These are phyloP conservation scores for Gymnodraco acuticeps DNA, from an alignment of 2,797 vertebrate species.

Conservation along the genomic window DNA sequence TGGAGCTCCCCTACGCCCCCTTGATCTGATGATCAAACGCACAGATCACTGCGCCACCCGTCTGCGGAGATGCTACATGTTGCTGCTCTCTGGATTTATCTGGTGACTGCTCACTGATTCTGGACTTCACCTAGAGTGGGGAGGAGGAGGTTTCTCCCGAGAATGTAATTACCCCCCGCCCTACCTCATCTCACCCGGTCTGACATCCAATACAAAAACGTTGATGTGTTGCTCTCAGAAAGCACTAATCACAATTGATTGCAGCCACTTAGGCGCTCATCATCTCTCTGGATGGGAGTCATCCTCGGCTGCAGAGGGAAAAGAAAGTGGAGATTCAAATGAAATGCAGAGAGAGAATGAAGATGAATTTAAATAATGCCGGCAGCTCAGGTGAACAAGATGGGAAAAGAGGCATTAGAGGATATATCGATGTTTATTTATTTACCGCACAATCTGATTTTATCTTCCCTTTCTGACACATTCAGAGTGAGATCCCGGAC, in stretches of 20 bases:
- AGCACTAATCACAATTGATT: slow-evolving; percentile 91
- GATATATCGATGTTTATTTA: slow-evolving; percentile 45
- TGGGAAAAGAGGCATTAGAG: slow-evolving; percentile 24
- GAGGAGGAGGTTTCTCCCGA: slow-evolving; percentile 66
- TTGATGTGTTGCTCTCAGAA: slow-evolving; percentile 88
- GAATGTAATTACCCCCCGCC: slow-evolving; percentile 78
- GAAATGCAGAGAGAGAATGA: slow-evolving; percentile 59
- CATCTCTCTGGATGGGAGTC: slow-evolving; percentile 68
- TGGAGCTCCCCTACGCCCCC: no score
- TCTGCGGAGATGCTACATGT: neutral
- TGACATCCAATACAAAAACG: slow-evolving; percentile 89
- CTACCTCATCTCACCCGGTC: slow-evolving; percentile 74
- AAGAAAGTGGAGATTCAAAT: slow-evolving; percentile 50
- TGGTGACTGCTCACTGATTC: slow-evolving; percentile 14
- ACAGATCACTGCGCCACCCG: no score
- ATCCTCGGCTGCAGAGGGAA: slow-evolving; percentile 45
- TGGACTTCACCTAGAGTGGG: slow-evolving; percentile 55
- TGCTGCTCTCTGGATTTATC: slow-evolving; percentile 27
- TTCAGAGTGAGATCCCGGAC: slow-evolving; percentile 22
- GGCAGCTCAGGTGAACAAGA: slow-evolving; percentile 38
- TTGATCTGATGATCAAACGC: no score
- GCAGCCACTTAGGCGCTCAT: slow-evolving; percentile 88
- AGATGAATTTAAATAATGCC: slow-evolving; percentile 49
- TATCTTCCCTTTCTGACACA: slow-evolving; percentile 31
- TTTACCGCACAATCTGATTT: slow-evolving; percentile 31